phyloP scores from a whole-genome alignment of 2,113 vertebrate genomes.

The Toxostoma redivivum region DNA sequence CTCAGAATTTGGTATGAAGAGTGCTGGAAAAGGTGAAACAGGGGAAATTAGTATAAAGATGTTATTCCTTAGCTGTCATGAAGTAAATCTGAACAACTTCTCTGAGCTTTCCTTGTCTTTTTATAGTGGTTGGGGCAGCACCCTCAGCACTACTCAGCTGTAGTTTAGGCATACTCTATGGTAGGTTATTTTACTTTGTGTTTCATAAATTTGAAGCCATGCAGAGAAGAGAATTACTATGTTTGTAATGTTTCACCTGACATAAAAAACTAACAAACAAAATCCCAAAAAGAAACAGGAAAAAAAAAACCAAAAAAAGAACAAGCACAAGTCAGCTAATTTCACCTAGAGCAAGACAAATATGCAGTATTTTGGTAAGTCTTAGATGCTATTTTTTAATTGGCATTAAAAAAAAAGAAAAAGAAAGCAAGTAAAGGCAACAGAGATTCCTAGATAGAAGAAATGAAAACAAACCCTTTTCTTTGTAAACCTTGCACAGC shows the following conservation, averaged over 20 bases:
- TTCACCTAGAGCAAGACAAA: neutral
- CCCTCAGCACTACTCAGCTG: neutral
- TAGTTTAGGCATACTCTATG: neutral
- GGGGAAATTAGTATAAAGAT: neutral
- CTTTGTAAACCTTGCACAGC: neutral
- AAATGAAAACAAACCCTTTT: neutral
- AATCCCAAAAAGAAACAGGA: neutral
- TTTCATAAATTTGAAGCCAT: neutral
- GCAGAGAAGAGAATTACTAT: neutral
- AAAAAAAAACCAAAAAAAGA: neutral
- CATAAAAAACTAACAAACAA: no score
- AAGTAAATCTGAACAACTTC: neutral
- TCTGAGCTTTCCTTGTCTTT: neutral
- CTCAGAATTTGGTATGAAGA: neutral
- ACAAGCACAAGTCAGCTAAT: neutral
- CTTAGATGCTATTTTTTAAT: neutral
- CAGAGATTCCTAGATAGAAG: neutral
- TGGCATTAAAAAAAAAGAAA: neutral
- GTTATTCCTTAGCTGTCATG: neutral
- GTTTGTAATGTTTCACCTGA: neutral
- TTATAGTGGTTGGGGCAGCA: neutral
- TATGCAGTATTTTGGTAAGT: neutral
- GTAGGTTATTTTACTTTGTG: neutral
- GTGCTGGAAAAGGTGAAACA: neutral
- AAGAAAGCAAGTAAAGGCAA: neutral